phyloP scores from a whole-genome alignment of 2,113 vertebrate genomes.

The Damaliscus lunatus region DNA sequence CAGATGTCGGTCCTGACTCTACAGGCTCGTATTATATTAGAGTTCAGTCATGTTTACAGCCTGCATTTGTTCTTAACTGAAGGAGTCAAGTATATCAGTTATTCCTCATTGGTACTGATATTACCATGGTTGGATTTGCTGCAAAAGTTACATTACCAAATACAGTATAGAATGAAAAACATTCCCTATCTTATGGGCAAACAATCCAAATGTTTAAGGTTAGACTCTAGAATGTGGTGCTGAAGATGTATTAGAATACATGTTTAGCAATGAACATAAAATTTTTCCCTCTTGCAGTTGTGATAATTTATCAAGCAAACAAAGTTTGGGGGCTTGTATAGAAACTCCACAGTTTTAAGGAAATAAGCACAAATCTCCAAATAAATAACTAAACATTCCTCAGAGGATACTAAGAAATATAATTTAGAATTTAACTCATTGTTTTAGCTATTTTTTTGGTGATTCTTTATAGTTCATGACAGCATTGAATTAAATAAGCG shows the following conservation, averaged over 20 bases:
- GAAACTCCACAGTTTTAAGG: background rate
- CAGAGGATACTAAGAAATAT: background rate
- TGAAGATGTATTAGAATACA: background rate
- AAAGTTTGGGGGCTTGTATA: background rate
- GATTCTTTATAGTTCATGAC: background rate
- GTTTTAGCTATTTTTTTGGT: background rate
- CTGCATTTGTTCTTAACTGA: background rate
- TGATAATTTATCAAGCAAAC: background rate
- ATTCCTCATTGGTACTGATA: background rate
- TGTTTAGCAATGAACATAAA: background rate
- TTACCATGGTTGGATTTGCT: background rate
- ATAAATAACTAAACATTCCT: conserved; percentile 8
- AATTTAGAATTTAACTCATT: conserved; percentile 2
- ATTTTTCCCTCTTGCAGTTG: background rate
- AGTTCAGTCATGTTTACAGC: background rate
- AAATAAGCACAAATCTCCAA: background rate
- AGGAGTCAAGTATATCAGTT: background rate
- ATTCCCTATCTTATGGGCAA: background rate
- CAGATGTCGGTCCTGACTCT: background rate
- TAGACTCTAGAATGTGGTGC: background rate
- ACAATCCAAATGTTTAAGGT: background rate
- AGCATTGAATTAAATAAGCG: conserved; percentile 4
- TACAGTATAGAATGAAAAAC: background rate
- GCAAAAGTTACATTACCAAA: background rate
- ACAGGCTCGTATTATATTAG: background rate